Conservation (phyloP, 2,113 vertebrate species). For the Rhinoderma darwinii region DNA sequence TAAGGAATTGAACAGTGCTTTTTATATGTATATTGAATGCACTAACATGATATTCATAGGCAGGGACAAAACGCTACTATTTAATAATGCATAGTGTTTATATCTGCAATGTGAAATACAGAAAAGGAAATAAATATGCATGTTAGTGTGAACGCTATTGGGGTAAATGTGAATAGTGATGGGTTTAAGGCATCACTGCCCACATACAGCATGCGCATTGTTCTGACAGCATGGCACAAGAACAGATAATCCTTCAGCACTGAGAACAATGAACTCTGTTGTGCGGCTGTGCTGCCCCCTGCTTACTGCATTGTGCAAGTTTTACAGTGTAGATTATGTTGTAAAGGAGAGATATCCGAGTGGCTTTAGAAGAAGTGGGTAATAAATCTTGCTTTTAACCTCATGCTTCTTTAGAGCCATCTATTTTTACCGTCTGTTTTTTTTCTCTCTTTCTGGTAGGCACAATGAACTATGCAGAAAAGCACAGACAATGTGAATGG, state of each 20-base stretch:
- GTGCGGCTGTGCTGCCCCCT: conserved; percentile 43
- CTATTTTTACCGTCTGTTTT: conserved; percentile 27
- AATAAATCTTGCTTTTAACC: conserved; percentile 45
- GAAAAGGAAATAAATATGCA: not conserved
- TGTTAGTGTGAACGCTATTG: not conserved
- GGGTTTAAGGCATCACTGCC: not conserved
- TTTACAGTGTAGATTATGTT: conserved; percentile 36
- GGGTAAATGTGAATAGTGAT: not conserved
- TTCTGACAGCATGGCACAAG: conserved; percentile 19
- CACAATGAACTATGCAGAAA: not conserved
- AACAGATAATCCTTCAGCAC: conserved; percentile 3
- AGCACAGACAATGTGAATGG: not conserved
- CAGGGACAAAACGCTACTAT: too few species aligned
- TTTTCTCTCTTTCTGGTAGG: not conserved
- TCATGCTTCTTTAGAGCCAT: conserved; percentile 23
- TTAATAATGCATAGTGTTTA: not conserved
- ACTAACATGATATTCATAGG: not conserved
- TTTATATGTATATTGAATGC: not conserved
- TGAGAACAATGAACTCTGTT: conserved; percentile 27
- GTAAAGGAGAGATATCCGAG: conserved; percentile 21
- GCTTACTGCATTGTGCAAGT: conserved; percentile 24
- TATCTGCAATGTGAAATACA: not conserved
- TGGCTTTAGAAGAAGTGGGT: conserved; percentile 49
- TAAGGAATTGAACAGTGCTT: not conserved
- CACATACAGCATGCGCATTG: not conserved